phyloP scores from a whole-genome alignment of 2,113 vertebrate genomes.

The Chascanopsetta lugubris region DNA sequence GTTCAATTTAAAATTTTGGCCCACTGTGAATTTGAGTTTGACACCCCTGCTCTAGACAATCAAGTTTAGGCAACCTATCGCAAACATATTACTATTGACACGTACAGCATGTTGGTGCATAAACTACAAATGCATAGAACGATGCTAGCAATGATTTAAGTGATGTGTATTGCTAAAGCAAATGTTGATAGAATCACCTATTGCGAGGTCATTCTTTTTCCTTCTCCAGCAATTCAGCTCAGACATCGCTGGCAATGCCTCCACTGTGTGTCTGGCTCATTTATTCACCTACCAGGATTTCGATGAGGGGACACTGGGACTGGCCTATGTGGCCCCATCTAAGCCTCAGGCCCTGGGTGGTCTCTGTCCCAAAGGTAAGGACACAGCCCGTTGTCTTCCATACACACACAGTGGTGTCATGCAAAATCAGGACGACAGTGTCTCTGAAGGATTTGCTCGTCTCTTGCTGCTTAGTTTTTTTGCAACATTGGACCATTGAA shows the following conservation, averaged over 20 bases:
- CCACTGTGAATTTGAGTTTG: too few species aligned
- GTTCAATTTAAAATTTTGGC: too few species aligned
- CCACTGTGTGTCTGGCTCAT: conserved; percentile 93
- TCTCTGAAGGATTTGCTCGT: background rate
- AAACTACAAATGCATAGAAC: too few species aligned
- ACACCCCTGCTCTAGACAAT: too few species aligned
- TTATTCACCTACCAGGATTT: conserved; percentile 99
- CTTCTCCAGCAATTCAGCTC: conserved; percentile 92
- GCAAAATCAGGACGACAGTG: background rate
- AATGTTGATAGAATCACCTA: background rate
- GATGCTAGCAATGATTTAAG: too few species aligned
- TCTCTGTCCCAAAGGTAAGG: conserved; percentile 92
- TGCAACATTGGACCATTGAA: background rate
- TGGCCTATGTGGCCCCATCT: conserved; percentile 96
- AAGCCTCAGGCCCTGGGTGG: conserved; percentile 89
- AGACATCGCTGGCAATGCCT: conserved; percentile 93
- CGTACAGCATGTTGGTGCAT: too few species aligned
- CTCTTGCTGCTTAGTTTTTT: background rate
- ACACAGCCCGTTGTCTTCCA: background rate
- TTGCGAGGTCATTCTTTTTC: background rate
- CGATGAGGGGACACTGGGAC: conserved; percentile 93
- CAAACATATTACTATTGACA: too few species aligned
- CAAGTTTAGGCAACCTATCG: too few species aligned
- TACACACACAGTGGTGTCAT: background rate
- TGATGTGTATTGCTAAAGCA: background rate